These are phyloP conservation scores for Heterohyrax brucei DNA, from an alignment of 2,797 vertebrate species.

Conservation along the genomic window DNA sequence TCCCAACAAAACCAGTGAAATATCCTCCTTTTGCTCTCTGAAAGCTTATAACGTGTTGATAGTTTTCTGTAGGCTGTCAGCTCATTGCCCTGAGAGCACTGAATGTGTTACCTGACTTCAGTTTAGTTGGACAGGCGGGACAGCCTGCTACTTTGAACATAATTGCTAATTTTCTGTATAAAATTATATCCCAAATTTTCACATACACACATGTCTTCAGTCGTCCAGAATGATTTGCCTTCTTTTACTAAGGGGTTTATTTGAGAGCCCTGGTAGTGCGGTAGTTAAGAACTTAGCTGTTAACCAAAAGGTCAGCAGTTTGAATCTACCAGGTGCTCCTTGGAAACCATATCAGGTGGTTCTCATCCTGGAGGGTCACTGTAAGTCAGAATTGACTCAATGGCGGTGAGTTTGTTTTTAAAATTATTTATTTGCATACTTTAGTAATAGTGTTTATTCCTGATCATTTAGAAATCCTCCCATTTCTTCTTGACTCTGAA, in stretches of 20 bases:
- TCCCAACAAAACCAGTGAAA: constrained; percentile 51
- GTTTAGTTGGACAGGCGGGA: constrained; percentile 1
- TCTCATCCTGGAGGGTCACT: too few relatives aligned
- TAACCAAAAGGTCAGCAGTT: too few relatives aligned
- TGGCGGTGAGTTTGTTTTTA: neutral
- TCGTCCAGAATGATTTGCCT: constrained; percentile 4
- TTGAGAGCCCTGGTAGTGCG: neutral
- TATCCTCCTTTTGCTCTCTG: constrained; percentile 37
- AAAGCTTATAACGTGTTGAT: constrained; percentile 55
- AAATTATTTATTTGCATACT: constrained; percentile 18
- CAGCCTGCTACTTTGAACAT: constrained; percentile 27
- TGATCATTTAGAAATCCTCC: constrained; percentile 46
- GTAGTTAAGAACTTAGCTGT: too few relatives aligned
- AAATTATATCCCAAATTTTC: constrained; percentile 42
- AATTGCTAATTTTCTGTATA: constrained; percentile 27
- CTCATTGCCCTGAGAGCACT: constrained; percentile 8
- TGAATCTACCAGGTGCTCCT: too few relatives aligned
- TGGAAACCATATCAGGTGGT: too few relatives aligned
- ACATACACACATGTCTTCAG: neutral
- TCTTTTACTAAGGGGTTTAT: constrained; percentile 22
- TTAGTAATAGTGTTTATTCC: constrained; percentile 41
- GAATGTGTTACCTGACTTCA: constrained; percentile 42
- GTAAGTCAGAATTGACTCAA: too few relatives aligned
- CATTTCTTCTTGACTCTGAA: constrained; percentile 35
- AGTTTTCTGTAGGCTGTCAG: constrained; percentile 22